Percentiles rank a stretch among this genome's conserved stretches.
phyloP scores from a whole-genome alignment of 53 echinoderm and acorn worm species.

The Holothuria leucospilota region DNA sequence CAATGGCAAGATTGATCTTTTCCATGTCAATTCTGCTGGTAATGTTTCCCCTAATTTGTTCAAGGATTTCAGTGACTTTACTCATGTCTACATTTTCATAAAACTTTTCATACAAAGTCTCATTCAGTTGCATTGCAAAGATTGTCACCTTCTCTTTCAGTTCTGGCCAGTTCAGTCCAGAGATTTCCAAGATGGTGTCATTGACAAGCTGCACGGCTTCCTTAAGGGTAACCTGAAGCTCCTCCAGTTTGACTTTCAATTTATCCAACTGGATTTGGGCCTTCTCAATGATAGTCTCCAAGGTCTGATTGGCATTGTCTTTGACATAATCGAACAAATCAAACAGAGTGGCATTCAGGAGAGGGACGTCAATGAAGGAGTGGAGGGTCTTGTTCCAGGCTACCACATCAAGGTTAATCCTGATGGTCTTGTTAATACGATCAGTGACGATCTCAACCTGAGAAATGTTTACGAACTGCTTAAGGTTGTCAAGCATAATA shows the following conservation, averaged over 20 bases:
- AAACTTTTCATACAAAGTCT: constrained; percentile 52
- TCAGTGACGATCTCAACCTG: constrained; percentile 17
- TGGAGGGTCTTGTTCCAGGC: constrained; percentile 62
- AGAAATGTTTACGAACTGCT: constrained; percentile 46
- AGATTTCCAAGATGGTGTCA: constrained; percentile 20
- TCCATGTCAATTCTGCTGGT: constrained; percentile 35
- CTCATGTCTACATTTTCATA: constrained; percentile 56
- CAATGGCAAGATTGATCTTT: constrained; percentile 53
- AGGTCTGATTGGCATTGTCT: constrained; percentile 13
- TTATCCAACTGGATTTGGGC: constrained; percentile 33
- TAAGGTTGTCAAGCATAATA: constrained; percentile 36
- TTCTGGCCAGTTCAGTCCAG: constrained; percentile 36
- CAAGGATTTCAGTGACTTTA: constrained; percentile 57
- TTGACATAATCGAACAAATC: constrained; percentile 36
- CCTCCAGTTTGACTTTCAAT: constrained; percentile 31
- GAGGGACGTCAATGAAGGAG: constrained; percentile 53
- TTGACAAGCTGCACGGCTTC: constrained; percentile 16
- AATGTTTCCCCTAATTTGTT: constrained; percentile 48
- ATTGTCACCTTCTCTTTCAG: constrained; percentile 24
- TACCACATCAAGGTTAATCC: constrained; percentile 10
- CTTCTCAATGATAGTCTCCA: constrained; percentile 19
- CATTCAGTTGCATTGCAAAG: constrained; percentile 37
- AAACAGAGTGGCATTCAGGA: constrained; percentile 53
- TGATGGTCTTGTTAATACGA: constrained; percentile 28
- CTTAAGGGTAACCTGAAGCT: constrained; percentile 31